Evolutionary conservation across 1,140 invertebrate species (phyloP).

Genomic region (Calliphora vicina): DNA sequence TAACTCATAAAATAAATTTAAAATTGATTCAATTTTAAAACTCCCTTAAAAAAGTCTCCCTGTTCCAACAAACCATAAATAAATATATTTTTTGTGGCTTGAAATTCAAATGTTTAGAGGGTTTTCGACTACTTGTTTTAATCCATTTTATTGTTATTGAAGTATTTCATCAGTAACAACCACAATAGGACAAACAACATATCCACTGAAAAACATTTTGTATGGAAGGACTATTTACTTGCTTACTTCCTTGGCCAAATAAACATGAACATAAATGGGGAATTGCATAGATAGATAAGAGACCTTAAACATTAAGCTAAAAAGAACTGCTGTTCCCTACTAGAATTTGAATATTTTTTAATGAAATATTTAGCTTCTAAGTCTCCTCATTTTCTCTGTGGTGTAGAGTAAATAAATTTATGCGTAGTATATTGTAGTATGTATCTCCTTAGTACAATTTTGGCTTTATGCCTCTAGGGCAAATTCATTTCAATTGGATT

Average conservation of each 20-base stretch:
- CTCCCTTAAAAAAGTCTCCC: background rate
- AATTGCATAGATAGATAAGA: no score
- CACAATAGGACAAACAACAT: background rate
- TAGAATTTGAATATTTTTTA: no score
- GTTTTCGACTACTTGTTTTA: background rate
- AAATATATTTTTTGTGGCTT: background rate
- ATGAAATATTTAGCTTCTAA: no score
- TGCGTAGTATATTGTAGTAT: background rate
- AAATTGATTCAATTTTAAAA: background rate
- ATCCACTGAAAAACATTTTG: background rate
- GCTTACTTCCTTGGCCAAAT: background rate
- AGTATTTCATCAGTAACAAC: constrained; percentile 11
- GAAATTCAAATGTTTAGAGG: background rate
- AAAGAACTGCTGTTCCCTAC: no score
- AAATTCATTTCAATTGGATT: constrained; percentile 14
- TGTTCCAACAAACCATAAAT: background rate
- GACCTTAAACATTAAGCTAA: no score
- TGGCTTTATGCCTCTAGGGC: background rate
- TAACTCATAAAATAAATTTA: background rate
- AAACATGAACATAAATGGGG: background rate
- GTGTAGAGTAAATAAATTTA: no score
- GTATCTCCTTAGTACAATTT: background rate
- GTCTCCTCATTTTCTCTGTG: background rate
- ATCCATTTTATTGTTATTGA: constrained; percentile 14
- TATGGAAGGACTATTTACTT: background rate